These are phyloP conservation scores for Eupithecia centaureata DNA, from an alignment of 2,888 invertebrate genomes.

Conservation along the genomic window DNA sequence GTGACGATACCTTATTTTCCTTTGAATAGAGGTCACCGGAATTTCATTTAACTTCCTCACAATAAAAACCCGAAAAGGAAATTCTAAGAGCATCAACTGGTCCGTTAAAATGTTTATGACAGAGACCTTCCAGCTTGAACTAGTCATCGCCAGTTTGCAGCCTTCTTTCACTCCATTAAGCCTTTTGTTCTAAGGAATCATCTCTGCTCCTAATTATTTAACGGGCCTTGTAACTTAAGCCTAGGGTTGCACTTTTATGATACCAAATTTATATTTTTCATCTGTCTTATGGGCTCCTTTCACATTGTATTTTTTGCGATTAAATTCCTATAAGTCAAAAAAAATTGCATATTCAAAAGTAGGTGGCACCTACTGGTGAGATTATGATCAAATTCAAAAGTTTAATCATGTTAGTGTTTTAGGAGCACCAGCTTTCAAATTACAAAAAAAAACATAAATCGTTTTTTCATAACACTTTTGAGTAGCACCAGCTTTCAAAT, in stretches of 20 bases:
- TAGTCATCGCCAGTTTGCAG: constrained; percentile 54
- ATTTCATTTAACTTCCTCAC: neutral
- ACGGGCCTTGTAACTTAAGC: constrained; percentile 60
- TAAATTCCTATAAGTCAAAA: too few relatives aligned
- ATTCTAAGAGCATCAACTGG: constrained; percentile 13
- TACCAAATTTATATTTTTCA: neutral
- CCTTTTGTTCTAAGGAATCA: constrained; percentile 75
- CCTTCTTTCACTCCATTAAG: constrained; percentile 74
- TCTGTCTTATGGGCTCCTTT: neutral
- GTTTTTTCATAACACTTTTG: too few relatives aligned
- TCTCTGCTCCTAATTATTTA: constrained; percentile 74
- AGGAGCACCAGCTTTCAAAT: too few relatives aligned
- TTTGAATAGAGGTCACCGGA: neutral
- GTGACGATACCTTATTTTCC: neutral
- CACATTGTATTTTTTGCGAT: neutral
- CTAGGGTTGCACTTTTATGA: constrained; percentile 13
- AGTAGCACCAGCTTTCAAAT: too few relatives aligned
- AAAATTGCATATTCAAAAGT: too few relatives aligned
- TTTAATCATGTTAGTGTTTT: too few relatives aligned
- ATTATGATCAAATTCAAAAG: too few relatives aligned
- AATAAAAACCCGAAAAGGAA: constrained; percentile 11
- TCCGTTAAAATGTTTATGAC: constrained; percentile 34
- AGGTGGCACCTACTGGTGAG: too few relatives aligned
- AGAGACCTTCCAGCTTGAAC: constrained; percentile 27
- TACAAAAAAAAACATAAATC: too few relatives aligned